Base-by-base conservation (phyloP, 2,888 invertebrate species). In the Drosophila phalerata region DNA sequence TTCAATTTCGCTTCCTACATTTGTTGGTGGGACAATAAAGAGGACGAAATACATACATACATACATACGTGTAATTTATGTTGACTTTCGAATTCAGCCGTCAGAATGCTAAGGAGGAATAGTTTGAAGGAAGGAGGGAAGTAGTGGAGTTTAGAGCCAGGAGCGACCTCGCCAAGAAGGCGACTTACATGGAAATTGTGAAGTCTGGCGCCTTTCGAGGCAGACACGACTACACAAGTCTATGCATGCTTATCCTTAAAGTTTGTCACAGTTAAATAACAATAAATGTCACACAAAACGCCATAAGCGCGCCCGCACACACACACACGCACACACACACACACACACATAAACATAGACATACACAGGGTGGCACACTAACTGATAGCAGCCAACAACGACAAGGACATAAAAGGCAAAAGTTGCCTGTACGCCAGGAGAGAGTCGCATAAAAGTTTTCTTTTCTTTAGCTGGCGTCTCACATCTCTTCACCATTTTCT, bases 251-350 rank as follows among this genome's bases (percentile, higher is more conserved):
- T 85, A 85, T 82, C 81, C 85, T 79, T 77, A 86, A 87, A 87
- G 85, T 88, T 87, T 87, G 82, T 86, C 88, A 88, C 85, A 84
- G 86, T 82, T 88, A 88, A 87, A 77, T 88, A 85, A 88, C 88
- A 87, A 87, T 87, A 88, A 87, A 87, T 86, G 86, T 88, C 86
- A 88, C 85, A 85, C 83, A 87, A 86, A 87, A 81, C 73, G 86
- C 82, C 88, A 87, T 85, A 88, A 86, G 86, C 82, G 82, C 81
- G 73, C 77, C 69, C 56, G 65, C 69, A 68, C 73, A 61, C 62
- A 45, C 55, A 34, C 62, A 34, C 61, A 38, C 49, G 42, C 56
- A 57, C 40, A 69, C 56, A 58, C 47, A n/a, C 43, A 38, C 61
- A 42, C 58, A 22, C 38, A 17, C 43, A 15, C 43, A 51, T 65